Evolutionary conservation across 2,888 invertebrate species (phyloP).

Genomic region (Brachynemurus nebulosus): DNA sequence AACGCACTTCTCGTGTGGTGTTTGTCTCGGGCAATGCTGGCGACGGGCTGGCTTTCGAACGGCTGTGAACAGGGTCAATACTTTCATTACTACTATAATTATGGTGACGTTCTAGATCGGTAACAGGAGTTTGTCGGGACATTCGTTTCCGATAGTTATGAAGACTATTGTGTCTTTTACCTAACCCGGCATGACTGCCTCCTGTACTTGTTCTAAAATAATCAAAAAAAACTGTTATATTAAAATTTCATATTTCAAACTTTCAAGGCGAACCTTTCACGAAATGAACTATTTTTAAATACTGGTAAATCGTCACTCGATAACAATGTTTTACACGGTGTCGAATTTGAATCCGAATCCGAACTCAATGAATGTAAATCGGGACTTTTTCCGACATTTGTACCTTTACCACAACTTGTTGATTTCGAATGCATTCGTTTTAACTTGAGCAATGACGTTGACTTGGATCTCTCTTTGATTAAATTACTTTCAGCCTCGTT

Average conservation of each 20-base stretch:
- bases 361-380: slow-evolving; percentile 54
- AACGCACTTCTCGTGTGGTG: slow-evolving; percentile 39
- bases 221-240: not conserved
- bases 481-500: slow-evolving; percentile 24
- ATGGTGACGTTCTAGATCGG: slow-evolving; percentile 44
- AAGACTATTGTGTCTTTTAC: slow-evolving; percentile 32
- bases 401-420: slow-evolving; percentile 8
- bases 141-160: slow-evolving; percentile 27
- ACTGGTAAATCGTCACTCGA: slow-evolving; percentile 24
- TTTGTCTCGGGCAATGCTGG: slow-evolving; percentile 40
- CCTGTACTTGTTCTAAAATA: not conserved
- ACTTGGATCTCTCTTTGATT: slow-evolving; percentile 15
- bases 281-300: slow-evolving; percentile 32
- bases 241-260: not conserved
- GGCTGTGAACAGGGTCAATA: slow-evolving; percentile 40
- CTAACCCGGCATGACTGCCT: slow-evolving; percentile 26
- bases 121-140: slow-evolving; percentile 34
- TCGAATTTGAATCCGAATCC: slow-evolving; percentile 56
- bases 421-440: slow-evolving; percentile 14
- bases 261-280: slow-evolving; percentile 43
- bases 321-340: slow-evolving; percentile 41
- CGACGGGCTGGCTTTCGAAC: slow-evolving; percentile 25
- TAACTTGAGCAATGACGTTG: slow-evolving; percentile 16
- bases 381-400: slow-evolving; percentile 19
- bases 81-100: slow-evolving; percentile 70